Evolutionary conservation across 2,113 vertebrate species (phyloP).

Genomic region (Scomber scombrus): DNA sequence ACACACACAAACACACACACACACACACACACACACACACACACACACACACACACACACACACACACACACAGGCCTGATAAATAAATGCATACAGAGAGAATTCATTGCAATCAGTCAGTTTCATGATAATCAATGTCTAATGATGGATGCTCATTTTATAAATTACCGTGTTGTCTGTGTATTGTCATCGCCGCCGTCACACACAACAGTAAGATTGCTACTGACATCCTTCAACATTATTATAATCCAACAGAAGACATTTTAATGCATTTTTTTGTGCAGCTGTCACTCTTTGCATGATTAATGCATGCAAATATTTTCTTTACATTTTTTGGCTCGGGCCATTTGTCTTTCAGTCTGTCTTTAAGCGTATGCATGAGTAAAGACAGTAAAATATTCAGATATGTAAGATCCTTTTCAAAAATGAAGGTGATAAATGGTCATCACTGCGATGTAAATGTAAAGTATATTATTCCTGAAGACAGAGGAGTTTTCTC

Average conservation of each 20-base stretch:
- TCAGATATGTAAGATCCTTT: background rate
- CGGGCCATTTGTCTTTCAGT: background rate
- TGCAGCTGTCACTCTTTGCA: background rate
- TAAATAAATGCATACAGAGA: background rate
- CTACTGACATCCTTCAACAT: constrained; percentile 44
- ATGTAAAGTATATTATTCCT: background rate
- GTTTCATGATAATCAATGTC: constrained; percentile 25
- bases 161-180: constrained; percentile 36
- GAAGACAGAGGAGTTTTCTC: background rate
- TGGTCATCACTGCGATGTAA: background rate
- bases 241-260: constrained; percentile 33
- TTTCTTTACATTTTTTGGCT: background rate
- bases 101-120: constrained; percentile 30
- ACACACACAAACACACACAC: background rate
- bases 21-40: background rate
- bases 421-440: background rate
- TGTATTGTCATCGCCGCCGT: constrained; percentile 20
- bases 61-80: background rate
- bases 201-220: constrained; percentile 24
- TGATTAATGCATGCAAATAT: constrained; percentile 4
- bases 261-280: constrained; percentile 3
- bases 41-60: constrained; percentile 4
- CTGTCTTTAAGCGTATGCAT: background rate
- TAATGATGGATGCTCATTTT: constrained; percentile 46
- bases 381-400: background rate